phyloP scores from a whole-genome alignment of 2,113 vertebrate genomes.

The Rattus rattus region DNA sequence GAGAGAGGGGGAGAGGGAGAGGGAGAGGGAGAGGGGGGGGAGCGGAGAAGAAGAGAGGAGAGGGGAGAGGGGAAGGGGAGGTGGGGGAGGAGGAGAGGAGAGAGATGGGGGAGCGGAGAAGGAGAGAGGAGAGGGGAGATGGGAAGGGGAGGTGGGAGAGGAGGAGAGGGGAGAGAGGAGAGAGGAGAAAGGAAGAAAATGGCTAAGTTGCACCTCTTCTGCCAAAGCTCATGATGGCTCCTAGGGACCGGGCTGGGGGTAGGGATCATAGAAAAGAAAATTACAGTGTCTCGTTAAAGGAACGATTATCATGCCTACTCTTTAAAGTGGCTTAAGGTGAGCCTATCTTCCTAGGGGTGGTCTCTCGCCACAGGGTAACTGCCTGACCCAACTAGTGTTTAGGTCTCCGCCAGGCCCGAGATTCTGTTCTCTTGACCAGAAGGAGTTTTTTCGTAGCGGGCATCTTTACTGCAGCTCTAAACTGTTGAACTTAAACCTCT shows the following conservation, averaged over 20 bases:
- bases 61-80: fast-evolving
- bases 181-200: neutral
- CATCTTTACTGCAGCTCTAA: neutral
- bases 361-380: neutral
- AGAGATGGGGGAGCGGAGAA: fast-evolving
- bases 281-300: neutral
- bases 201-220: neutral
- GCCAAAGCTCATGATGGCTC: neutral
- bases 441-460: neutral
- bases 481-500: neutral
- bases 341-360: neutral
- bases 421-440: neutral
- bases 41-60: no score
- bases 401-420: neutral
- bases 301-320: neutral
- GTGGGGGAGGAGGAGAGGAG: fast-evolving
- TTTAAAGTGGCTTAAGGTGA: neutral
- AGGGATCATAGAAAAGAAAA: neutral
- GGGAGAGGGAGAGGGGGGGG: no score
- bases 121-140: no score
- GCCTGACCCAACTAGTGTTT: neutral
- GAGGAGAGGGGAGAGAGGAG: no score
- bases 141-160: fast-evolving
- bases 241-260: neutral
- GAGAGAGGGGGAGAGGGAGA: neutral